Evolutionary conservation across 2,797 vertebrate genomes (phyloP).

Genomic region (Microcaecilia unicolor): DNA sequence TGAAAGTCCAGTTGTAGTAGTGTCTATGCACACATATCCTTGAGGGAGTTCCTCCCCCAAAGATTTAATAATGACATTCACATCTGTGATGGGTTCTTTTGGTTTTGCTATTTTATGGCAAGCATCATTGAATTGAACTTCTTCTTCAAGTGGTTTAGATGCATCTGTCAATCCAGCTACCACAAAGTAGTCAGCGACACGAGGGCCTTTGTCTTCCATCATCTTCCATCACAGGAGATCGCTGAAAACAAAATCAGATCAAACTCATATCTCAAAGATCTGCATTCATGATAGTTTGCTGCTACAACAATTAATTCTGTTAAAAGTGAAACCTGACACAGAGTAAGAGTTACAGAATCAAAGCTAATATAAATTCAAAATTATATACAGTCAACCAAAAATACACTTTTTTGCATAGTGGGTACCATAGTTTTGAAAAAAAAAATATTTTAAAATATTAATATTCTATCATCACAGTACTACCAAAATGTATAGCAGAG

Average conservation of each 20-base stretch:
- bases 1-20: slow-evolving; percentile 83
- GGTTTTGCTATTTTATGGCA: slow-evolving; percentile 77
- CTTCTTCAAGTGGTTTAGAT: slow-evolving; percentile 89
- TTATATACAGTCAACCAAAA: too few relatives aligned
- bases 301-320: too few relatives aligned
- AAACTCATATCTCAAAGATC: too few relatives aligned
- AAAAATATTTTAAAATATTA: too few relatives aligned
- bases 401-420: too few relatives aligned
- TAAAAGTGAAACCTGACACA: too few relatives aligned
- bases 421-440: too few relatives aligned
- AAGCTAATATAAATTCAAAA: too few relatives aligned
- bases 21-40: slow-evolving; percentile 83
- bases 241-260: slow-evolving; percentile 28
- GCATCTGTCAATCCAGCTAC: slow-evolving; percentile 87
- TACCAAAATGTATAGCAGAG: too few relatives aligned
- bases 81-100: slow-evolving; percentile 91
- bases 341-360: too few relatives aligned
- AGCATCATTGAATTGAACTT: slow-evolving; percentile 83
- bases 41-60: slow-evolving; percentile 88
- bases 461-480: too few relatives aligned
- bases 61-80: slow-evolving; percentile 87
- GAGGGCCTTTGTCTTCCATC: slow-evolving; percentile 96
- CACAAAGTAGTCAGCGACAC: slow-evolving; percentile 97
- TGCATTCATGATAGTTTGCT: too few relatives aligned
- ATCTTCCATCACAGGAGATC: slow-evolving; percentile 78